Evolutionary conservation across 2,888 invertebrate species (phyloP), one percentile per base, ranked within the genome.

Genomic region (Arge pagana): DNA sequence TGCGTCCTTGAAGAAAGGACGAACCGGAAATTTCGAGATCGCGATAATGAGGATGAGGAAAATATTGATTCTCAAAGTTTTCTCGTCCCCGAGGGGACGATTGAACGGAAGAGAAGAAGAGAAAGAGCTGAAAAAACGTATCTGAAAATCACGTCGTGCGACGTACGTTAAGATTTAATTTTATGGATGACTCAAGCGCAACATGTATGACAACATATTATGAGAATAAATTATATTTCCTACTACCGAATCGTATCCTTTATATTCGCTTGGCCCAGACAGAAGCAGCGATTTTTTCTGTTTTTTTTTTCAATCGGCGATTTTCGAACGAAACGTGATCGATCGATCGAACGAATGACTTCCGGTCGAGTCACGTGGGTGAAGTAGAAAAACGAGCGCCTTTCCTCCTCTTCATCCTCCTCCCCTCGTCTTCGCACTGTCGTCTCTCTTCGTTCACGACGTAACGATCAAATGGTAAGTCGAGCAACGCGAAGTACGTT

Each of bases 141-240:
- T n/a, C 15, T 4, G 18, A 26, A 15, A 28, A 26, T 10, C 10
- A 18, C 13, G 26, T 7, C 28, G 11, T n/a, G 13, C 30, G 13
- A 31, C 19, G 13, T 13, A 19, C 15, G 23, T 16, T 10, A 41
- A 21, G 31, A 18, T 33, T 16, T 52, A 45, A 33, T 39, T 30
- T 52, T 52, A 36, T 52, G 53, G 56, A 53, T 51, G 52, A 8
- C 50, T 55, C 48, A 54, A 59, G 56, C 53, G 50, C 55, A 55
- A 57, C 60, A 70, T 71, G 68, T 71, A 71, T 64, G 62, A 65
- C 11, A 48, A 45, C 45, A 45, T 43, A 45, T 37, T 43, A 52
- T 52, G 43, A 45, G 64, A 71, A 72, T 72, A 72, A 60, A 62
- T n/a, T 67, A 70, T 61, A 56, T 70, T 70, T 72, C 71, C 68